phyloP scores from a whole-genome alignment of 92 coral and sea anemone genomes.

The Blastomussa wellsi region DNA sequence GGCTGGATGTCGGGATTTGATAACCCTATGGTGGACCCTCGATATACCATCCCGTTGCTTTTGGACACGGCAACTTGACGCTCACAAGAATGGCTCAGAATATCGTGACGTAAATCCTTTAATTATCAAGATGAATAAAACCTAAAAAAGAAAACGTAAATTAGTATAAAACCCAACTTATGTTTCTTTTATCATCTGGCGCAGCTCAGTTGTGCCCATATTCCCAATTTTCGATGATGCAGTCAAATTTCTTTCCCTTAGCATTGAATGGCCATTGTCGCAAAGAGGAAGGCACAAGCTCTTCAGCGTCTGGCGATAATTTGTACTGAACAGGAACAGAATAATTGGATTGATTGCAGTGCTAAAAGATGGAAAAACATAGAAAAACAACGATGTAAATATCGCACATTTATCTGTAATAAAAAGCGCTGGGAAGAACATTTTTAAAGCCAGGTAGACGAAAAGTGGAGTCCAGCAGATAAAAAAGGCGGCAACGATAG shows the following conservation, averaged over 20 bases:
- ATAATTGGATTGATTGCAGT: conserved; percentile 59
- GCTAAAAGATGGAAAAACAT: conserved; percentile 41
- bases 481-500: conserved; percentile 23
- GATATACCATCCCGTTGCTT: too few species aligned
- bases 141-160: too few species aligned
- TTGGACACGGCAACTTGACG: too few species aligned
- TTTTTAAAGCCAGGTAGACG: conserved; percentile 28
- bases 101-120: too few species aligned
- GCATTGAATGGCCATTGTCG: background rate
- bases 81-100: too few species aligned
- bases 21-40: too few species aligned
- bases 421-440: conserved; percentile 17
- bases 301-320: conserved; percentile 59
- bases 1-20: too few species aligned
- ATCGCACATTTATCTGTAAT: conserved; percentile 14
- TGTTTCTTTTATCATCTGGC: too few species aligned
- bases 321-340: conserved; percentile 65
- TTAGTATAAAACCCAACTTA: too few species aligned
- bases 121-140: too few species aligned
- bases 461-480: conserved; percentile 47
- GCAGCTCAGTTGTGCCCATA: too few species aligned
- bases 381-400: conserved; percentile 23
- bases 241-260: background rate
- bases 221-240: background rate
- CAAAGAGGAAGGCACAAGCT: conserved; percentile 3